These are phyloP conservation scores for Grammomys dolichurus DNA, from an alignment of 2,113 vertebrate species.

Conservation along the genomic window DNA sequence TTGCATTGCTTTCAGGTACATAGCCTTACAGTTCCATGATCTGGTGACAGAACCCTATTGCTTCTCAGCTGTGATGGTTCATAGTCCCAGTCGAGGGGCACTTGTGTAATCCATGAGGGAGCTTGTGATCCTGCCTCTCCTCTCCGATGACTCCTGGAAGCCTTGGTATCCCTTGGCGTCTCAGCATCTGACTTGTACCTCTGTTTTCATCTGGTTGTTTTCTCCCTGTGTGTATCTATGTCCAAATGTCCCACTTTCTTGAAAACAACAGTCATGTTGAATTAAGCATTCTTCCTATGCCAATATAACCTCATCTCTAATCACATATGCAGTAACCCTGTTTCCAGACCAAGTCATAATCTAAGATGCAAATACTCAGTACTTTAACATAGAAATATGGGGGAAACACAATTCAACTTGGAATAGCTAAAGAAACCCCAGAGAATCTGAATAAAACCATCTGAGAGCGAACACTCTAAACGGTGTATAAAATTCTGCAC, in stretches of 20 bases:
- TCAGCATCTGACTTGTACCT: neutral
- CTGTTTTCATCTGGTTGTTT: neutral
- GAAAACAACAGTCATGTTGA: neutral
- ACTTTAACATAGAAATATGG: neutral
- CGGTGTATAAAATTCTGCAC: neutral
- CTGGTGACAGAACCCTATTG: neutral
- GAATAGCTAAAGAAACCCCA: neutral
- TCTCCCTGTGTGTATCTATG: neutral
- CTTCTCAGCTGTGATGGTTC: neutral
- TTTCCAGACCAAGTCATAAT: neutral
- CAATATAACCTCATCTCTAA: neutral
- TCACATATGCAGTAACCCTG: neutral
- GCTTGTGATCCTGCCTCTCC: neutral
- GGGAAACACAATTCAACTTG: neutral
- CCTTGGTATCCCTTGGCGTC: neutral
- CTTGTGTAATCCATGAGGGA: neutral
- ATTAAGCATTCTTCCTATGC: neutral
- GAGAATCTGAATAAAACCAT: slow-evolving; percentile 16
- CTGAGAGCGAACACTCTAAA: neutral
- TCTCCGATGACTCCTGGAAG: neutral
- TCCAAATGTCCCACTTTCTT: neutral
- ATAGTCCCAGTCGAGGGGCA: neutral
- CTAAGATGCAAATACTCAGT: neutral
- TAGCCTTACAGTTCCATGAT: neutral
- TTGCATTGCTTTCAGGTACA: neutral